Evolutionary conservation across 1,140 invertebrate species (phyloP).

Genomic region (Drosophila nasuta): DNA sequence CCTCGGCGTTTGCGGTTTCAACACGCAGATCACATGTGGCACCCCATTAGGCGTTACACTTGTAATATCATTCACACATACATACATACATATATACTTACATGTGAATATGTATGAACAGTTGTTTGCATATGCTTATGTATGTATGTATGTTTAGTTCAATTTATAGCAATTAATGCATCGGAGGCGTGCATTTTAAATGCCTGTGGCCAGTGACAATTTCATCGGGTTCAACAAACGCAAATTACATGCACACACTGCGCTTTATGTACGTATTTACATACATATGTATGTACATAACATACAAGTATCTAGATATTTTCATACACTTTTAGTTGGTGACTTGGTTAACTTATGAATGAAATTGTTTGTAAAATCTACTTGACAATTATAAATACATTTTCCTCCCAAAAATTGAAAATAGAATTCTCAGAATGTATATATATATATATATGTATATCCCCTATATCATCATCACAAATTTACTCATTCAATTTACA

Average conservation of each 20-base stretch:
- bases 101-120: not conserved
- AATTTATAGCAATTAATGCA: constrained; percentile 56
- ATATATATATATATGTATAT: not conserved
- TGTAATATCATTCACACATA: not conserved
- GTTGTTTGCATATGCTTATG: not conserved
- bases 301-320: too few species aligned
- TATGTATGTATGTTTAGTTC: constrained; percentile 26
- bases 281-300: not conserved
- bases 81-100: not conserved
- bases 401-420: not conserved
- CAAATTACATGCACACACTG: constrained; percentile 21
- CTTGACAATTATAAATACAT: not conserved
- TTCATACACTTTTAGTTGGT: not conserved
- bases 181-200: constrained; percentile 51
- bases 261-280: not conserved
- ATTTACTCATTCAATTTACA: not conserved
- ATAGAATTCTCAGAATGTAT: not conserved
- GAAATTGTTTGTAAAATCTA: constrained; percentile 4
- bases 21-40: constrained; percentile 28
- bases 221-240: constrained; percentile 53
- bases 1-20: constrained; percentile 1
- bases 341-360: constrained; percentile 2
- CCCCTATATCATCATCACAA: not conserved
- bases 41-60: constrained; percentile 31
- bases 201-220: constrained; percentile 46